These are phyloP conservation scores for Colostygia pectinataria DNA, from an alignment of 2,888 invertebrate genomes.

Conservation along the genomic window DNA sequence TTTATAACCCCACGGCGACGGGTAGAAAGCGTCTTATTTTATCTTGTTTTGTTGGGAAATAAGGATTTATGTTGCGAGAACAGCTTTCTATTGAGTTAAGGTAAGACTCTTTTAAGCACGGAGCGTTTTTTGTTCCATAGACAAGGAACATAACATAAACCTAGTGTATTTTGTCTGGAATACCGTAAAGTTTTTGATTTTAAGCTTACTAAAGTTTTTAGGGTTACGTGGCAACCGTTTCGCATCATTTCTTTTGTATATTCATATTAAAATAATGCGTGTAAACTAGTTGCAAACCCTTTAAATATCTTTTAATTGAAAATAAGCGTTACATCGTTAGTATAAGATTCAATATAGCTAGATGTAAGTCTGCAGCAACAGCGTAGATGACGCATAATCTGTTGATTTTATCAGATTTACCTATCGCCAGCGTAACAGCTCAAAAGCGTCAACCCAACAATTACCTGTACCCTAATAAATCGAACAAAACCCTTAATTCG, in stretches of 20 bases:
- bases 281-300: too few relatives aligned
- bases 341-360: too few relatives aligned
- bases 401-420: slow-evolving; percentile 21
- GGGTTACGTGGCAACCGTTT: too few relatives aligned
- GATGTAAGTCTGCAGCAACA: too few relatives aligned
- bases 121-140: background rate
- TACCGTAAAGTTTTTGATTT: background rate
- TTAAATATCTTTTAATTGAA: too few relatives aligned
- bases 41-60: slow-evolving; percentile 14
- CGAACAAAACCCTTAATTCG: slow-evolving; percentile 55
- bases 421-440: slow-evolving; percentile 35
- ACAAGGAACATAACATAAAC: too few relatives aligned
- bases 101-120: background rate
- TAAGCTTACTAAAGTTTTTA: too few relatives aligned
- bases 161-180: too few relatives aligned
- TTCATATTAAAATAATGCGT: too few relatives aligned
- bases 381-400: background rate
- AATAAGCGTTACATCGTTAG: too few relatives aligned
- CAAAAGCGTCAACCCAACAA: slow-evolving; percentile 38
- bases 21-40: slow-evolving; percentile 29
- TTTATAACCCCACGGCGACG: slow-evolving; percentile 31
- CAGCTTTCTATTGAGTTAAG: slow-evolving; percentile 9
- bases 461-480: slow-evolving; percentile 53
- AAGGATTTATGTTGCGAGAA: slow-evolving; percentile 2
- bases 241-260: too few relatives aligned